These are phyloP conservation scores for Drosophila subsilvestris DNA, from an alignment of 2,888 invertebrate genomes.

Conservation along the genomic window DNA sequence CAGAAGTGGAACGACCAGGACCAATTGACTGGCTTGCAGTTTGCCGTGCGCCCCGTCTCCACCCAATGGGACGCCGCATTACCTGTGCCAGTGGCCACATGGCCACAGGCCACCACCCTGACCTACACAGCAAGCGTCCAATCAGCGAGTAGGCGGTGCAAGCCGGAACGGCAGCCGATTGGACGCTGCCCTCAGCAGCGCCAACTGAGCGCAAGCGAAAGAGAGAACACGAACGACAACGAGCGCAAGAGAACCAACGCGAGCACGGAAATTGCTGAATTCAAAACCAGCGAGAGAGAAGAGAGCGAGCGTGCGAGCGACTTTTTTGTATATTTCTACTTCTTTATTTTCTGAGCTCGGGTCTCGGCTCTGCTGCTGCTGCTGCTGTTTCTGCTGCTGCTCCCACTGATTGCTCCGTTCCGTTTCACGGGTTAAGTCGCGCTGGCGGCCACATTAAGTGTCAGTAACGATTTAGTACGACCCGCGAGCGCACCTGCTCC, in stretches of 20 bases:
- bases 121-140: not conserved
- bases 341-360: not conserved
- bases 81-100: not conserved
- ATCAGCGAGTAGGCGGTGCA: not conserved
- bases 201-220: not conserved
- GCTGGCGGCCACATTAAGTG: constrained; percentile 77
- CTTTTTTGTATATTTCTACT: not conserved
- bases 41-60: not conserved
- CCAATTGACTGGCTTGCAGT: not conserved
- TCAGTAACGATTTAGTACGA: constrained; percentile 84
- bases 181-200: not conserved
- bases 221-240: not conserved
- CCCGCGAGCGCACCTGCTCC: constrained; percentile 79
- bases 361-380: not conserved
- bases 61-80: not conserved
- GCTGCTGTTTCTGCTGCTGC: not conserved
- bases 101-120: not conserved
- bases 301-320: not conserved
- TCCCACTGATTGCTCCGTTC: not conserved
- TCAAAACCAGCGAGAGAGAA: not conserved
- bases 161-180: not conserved
- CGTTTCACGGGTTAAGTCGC: constrained; percentile 72
- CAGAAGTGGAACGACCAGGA: not conserved
- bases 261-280: not conserved
- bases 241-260: not conserved